Evolutionary conservation across 2,888 invertebrate genomes (phyloP), one percentile per base, ranked within the genome.

Genomic region (Hesperia comma): DNA sequence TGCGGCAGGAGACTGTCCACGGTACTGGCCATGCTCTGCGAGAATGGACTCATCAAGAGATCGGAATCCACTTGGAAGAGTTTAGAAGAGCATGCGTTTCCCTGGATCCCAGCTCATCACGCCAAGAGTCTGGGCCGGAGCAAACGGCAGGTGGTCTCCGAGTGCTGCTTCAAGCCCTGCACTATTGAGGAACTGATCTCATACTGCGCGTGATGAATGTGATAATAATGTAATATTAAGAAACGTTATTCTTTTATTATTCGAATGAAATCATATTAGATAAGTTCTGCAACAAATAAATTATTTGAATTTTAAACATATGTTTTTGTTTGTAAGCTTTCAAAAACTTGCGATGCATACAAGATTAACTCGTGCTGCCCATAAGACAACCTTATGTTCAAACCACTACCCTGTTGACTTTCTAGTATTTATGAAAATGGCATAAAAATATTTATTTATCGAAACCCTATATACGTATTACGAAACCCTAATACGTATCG

Each of bases 131-230:
- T 77, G 64, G 73, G 71, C 14, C 69, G 78, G 17, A 74, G 73
- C 3, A 81, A 79, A 69, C 63, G 79, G 12, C 76, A 77, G 15
- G 73, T 81, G 6, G 79, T 71, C 6, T 73, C 70, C n/a, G 76
- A 79, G 46, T 83, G 84, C 75, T 84, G 84, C 67, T 74, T 75
- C 4, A 81, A 80, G 19, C 75, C 80, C 0, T 85, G 84, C 62
- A 71, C 77, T 3, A 33, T 75, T 0, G 60, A 73, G 0, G 80
- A 81, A 49, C 69, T 83, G 7, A 32, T 78, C 8, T 61, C 72
- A 0, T 83, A 82, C 67, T 84, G 83, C 60, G 61, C 37, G 1
- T 21, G 14, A 21, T 51, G 1, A 2, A 21, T 2, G 17, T n/a
- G 1, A 26, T 26, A 12, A 37, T 37, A 37, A 2, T 12, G 6